Base-by-base conservation (phyloP, 2,888 invertebrate species). In the Andrena haemorrhoa region DNA sequence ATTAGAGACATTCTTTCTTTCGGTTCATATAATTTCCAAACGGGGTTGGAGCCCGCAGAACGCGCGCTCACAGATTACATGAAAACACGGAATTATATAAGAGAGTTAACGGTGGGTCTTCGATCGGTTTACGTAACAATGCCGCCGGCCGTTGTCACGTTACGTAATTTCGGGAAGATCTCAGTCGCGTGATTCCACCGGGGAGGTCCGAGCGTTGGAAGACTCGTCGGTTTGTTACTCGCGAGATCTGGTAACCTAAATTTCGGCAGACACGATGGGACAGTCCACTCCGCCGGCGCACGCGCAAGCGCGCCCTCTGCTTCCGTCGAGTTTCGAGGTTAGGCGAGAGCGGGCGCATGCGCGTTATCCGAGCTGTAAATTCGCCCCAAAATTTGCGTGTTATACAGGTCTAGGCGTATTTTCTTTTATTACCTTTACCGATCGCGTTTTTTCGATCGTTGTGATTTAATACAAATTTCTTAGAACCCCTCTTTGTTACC, bases 11-110 rank as follows among this genome's bases (percentile, higher is more conserved):
- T 26, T 73, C 72, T 79, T 68, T 20, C 20, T 2, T 26, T 2
- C 53, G 41, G n/a, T 72, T 72, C 56, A 64, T 7, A 58, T 63
- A 78, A 68, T 73, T 79, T 79, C 63, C 41, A 63, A 80, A 7
- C 53, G 56, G 41, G 66, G 75, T 66, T 53, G 53, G 31, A 51
- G 58, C 23, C 69, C 31, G 53, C 73, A 23, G 20, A 63, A 65
- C 51, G 58, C 70, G 16, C 41, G 56, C 47, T 68, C n/a, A 23
- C 58, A 31, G 61, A 72, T 87, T 87, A 86, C 29, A 73, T 87
- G 84, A 84, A 84, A 82, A 74, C 71, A 72, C 65, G 66, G 72
- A 80, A 87, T 87, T 84, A 87, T 56, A 68, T 79, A 79, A 79
- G 69, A 29, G 51, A 68, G 63, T 84, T 82, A 86, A 83, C 81